Evolutionary conservation across 2,113 vertebrate species (phyloP).

Genomic region (Lycaon pictus): DNA sequence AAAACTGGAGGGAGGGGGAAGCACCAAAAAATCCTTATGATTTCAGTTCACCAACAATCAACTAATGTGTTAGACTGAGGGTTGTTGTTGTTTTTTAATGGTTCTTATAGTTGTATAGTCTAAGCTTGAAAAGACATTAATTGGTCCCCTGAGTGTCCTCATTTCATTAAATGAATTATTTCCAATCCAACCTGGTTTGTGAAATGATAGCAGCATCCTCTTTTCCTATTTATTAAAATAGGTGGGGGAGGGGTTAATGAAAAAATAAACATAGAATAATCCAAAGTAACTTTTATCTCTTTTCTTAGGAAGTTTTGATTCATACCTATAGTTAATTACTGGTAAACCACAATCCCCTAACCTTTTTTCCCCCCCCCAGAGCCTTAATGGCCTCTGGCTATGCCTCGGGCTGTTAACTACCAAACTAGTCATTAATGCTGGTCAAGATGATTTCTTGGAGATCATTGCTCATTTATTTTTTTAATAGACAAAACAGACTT

Average conservation of each 20-base stretch:
- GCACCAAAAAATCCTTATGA: slow-evolving; percentile 79
- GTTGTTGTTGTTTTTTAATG: neutral
- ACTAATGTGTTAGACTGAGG: slow-evolving; percentile 70
- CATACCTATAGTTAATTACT: slow-evolving; percentile 57
- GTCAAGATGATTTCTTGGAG: slow-evolving; percentile 76
- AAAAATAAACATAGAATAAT: neutral
- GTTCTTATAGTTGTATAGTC: slow-evolving; percentile 33
- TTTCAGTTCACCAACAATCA: slow-evolving; percentile 77
- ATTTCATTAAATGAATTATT: slow-evolving; percentile 64
- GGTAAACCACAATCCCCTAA: slow-evolving; percentile 31
- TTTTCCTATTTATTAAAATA: slow-evolving; percentile 26
- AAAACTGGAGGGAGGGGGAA: slow-evolving; percentile 67
- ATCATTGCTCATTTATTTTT: slow-evolving; percentile 46
- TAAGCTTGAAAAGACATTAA: slow-evolving; percentile 54
- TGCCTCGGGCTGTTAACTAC: slow-evolving; percentile 66
- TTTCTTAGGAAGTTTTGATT: slow-evolving; percentile 50
- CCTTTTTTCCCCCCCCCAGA: neutral
- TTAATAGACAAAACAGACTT: neutral
- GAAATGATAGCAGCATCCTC: neutral
- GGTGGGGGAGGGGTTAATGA: neutral
- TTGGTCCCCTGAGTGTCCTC: slow-evolving; percentile 23
- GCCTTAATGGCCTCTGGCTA: slow-evolving; percentile 41
- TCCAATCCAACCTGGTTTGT: slow-evolving; percentile 4
- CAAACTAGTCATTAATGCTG: slow-evolving; percentile 61
- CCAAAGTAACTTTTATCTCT: slow-evolving; percentile 39